A percentile compares a stretch with the other conserved stretches of the same genome.
These are phyloP conservation scores for Sericinus montela DNA, from an alignment of 2,888 invertebrate species.

Conservation along the genomic window DNA sequence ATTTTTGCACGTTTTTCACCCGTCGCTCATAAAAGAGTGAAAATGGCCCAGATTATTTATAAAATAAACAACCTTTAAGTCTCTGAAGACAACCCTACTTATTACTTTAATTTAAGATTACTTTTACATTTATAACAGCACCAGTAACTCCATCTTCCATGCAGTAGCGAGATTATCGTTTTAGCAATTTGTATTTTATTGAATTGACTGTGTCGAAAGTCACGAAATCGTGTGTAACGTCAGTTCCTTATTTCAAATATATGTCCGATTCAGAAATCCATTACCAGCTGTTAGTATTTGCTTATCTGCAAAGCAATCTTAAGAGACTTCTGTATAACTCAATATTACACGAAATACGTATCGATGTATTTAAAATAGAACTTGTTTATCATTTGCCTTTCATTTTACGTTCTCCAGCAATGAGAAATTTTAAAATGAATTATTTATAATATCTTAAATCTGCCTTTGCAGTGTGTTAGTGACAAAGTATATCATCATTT, in stretches of 20 bases:
- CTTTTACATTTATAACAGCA: constrained; percentile 3
- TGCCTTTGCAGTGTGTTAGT: too few species aligned
- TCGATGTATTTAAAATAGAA: constrained; percentile 7
- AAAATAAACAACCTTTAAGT: too few species aligned
- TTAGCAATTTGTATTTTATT: constrained; percentile 19
- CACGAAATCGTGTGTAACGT: constrained; percentile 20
- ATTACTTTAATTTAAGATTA: too few species aligned
- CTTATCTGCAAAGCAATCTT: constrained; percentile 16
- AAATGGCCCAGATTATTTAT: too few species aligned
- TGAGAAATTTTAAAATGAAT: too few species aligned
- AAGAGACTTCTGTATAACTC: constrained; percentile 15
- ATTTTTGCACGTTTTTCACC: too few species aligned
- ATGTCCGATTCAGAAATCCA: constrained; percentile 20
- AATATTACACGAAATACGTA: constrained; percentile 12
- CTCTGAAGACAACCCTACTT: too few species aligned
- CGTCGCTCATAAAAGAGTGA: too few species aligned
- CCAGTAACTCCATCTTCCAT: constrained; percentile 12
- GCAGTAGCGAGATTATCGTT: constrained; percentile 11
- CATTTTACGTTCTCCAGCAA: not conserved
- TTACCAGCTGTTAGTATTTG: constrained; percentile 20
- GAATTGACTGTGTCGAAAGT: constrained; percentile 19
- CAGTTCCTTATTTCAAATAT: constrained; percentile 21
- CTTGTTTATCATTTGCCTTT: constrained; percentile 8
- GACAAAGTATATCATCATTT: too few species aligned
- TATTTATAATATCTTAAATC: too few species aligned